Evolutionary conservation across 2,113 vertebrate genomes (phyloP).

Genomic region (Chaetura pelagica): DNA sequence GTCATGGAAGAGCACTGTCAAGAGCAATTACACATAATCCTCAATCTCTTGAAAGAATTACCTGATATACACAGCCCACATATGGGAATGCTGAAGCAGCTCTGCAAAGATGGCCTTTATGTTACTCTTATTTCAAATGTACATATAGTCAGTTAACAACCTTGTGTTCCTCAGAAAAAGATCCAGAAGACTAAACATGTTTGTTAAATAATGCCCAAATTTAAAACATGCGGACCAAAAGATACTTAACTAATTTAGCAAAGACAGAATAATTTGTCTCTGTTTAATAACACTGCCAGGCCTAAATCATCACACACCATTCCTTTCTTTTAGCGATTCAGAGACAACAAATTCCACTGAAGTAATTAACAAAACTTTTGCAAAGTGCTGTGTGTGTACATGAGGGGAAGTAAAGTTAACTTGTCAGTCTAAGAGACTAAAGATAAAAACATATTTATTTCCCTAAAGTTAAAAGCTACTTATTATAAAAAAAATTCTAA

Average conservation of each 20-base stretch:
- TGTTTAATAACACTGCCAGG: background rate
- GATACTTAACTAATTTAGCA: background rate
- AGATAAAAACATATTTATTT: background rate
- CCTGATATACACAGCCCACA: background rate
- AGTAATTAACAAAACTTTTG: conserved; percentile 10
- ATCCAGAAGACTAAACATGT: background rate
- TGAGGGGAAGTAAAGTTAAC: background rate
- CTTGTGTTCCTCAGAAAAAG: background rate
- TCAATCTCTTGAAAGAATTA: background rate
- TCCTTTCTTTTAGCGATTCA: background rate
- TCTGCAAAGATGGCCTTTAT: background rate
- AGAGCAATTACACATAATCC: accelerated
- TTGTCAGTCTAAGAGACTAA: background rate
- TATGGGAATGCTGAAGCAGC: background rate
- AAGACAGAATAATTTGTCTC: background rate
- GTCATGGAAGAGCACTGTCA: background rate
- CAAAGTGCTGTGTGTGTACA: accelerated
- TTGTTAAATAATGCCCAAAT: background rate
- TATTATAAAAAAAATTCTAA: background rate
- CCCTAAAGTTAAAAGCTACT: background rate
- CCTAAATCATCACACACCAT: background rate
- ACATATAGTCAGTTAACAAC: background rate
- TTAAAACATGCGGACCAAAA: background rate
- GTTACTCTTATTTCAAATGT: background rate
- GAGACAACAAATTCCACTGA: background rate